Evolutionary conservation across 2,888 invertebrate genomes (phyloP).

Genomic region (Timema cristinae): DNA sequence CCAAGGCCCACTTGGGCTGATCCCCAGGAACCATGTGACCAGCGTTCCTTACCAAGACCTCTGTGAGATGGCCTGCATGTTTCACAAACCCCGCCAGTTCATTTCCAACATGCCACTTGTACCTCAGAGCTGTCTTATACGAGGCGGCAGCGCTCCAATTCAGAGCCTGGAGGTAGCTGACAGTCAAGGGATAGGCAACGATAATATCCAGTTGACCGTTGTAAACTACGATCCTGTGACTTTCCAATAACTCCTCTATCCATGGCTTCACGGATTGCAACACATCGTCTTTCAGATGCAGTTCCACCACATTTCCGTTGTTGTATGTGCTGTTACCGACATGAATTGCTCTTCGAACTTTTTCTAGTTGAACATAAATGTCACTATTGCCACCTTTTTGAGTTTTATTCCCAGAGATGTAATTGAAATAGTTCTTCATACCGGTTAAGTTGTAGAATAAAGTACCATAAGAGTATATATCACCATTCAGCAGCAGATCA

Average conservation of each 20-base stretch:
- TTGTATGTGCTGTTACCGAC: conserved; percentile 76
- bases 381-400: conserved; percentile 51
- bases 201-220: conserved; percentile 91
- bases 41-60: conserved; percentile 70
- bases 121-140: conserved; percentile 62
- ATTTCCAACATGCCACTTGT: conserved; percentile 64
- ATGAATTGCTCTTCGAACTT: conserved; percentile 71
- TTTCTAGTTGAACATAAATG: conserved; percentile 57
- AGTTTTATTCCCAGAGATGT: conserved; percentile 58
- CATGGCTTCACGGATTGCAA: conserved; percentile 76
- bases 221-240: conserved; percentile 74
- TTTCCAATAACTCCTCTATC: conserved; percentile 62
- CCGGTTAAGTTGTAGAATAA: conserved; percentile 72
- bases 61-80: conserved; percentile 65
- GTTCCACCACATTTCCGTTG: conserved; percentile 61
- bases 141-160: conserved; percentile 59
- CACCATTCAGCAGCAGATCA: conserved; percentile 66
- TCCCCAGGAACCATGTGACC: conserved; percentile 80
- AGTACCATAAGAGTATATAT: conserved; percentile 55
- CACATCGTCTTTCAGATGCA: conserved; percentile 67
- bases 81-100: conserved; percentile 74
- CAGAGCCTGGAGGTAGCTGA: conserved; percentile 69
- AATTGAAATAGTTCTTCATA: conserved; percentile 72
- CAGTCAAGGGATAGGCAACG: conserved; percentile 80
- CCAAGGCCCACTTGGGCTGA: conserved; percentile 72